These are phyloP conservation scores for Arrhopalites spinosus DNA, from an alignment of 2,888 invertebrate genomes.

Conservation along the genomic window DNA sequence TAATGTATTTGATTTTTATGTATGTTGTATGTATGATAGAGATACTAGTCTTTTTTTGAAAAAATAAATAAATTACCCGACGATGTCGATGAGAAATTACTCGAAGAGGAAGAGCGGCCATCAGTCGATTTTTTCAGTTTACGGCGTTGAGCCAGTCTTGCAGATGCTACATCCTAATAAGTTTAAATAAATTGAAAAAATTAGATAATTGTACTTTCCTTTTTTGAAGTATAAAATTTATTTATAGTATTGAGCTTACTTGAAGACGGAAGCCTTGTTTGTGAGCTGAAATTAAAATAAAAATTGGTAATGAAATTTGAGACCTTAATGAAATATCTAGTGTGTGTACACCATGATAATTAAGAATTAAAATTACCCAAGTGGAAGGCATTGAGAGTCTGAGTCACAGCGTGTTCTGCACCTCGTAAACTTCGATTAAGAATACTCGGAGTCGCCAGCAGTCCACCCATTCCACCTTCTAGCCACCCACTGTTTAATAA, in stretches of 20 bases:
- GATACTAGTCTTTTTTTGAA: too few relatives aligned
- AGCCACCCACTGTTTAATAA: constrained; percentile 74
- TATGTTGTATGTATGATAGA: too few relatives aligned
- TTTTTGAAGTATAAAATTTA: neutral
- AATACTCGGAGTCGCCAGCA: constrained; percentile 68
- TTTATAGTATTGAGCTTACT: constrained; percentile 55
- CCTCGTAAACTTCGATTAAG: constrained; percentile 60
- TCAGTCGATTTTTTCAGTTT: constrained; percentile 65
- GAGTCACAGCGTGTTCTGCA: constrained; percentile 66
- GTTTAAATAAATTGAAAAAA: constrained; percentile 37
- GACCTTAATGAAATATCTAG: too few relatives aligned
- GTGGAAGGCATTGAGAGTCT: constrained; percentile 72
- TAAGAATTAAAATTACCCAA: constrained; percentile 61
- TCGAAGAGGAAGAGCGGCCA: constrained; percentile 61
- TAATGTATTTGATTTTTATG: too few relatives aligned
- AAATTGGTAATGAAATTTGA: too few relatives aligned
- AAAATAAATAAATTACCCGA: constrained; percentile 25
- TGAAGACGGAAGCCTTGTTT: constrained; percentile 73
- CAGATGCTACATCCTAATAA: constrained; percentile 71
- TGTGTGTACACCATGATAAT: too few relatives aligned
- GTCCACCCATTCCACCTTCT: constrained; percentile 57
- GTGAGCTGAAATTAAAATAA: constrained; percentile 60
- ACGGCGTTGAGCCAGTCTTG: constrained; percentile 72
- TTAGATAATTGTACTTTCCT: neutral
- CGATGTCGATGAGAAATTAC: constrained; percentile 61